A percentile compares a stretch with the other conserved stretches of the same genome.
These are phyloP conservation scores for Lineus longissimus DNA, from an alignment of 1,140 invertebrate species.

Conservation along the genomic window DNA sequence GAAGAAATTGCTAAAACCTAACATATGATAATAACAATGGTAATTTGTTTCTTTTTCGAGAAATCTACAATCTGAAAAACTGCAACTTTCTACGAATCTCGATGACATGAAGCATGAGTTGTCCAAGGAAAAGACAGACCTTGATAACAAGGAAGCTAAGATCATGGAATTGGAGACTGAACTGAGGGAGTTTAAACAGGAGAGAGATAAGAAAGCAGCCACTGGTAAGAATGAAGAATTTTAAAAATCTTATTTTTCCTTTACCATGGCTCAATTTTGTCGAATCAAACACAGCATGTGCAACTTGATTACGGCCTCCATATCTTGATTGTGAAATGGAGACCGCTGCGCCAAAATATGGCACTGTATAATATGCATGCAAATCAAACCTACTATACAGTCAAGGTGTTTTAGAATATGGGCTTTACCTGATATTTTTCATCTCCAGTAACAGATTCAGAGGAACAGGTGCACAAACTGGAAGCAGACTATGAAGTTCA, in stretches of 20 bases:
- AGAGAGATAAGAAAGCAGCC: slow-evolving; percentile 19
- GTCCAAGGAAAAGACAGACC: slow-evolving; percentile 19
- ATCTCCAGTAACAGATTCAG: slow-evolving; percentile 33
- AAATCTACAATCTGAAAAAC: background rate
- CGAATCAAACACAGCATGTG: no score
- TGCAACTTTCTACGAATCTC: slow-evolving; percentile 10
- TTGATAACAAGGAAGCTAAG: slow-evolving; percentile 26
- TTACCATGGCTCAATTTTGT: background rate
- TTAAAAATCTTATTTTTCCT: background rate
- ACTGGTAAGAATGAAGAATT: background rate
- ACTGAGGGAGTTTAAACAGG: slow-evolving; percentile 25
- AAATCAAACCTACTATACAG: no score
- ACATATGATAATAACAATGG: no score
- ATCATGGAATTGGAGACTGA: slow-evolving; percentile 24
- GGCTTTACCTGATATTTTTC: background rate
- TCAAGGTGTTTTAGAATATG: background rate
- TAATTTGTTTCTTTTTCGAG: background rate
- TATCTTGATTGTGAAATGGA: no score
- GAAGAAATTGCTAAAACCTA: no score
- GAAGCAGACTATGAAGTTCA: slow-evolving; percentile 35
- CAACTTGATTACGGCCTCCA: no score
- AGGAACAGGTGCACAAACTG: slow-evolving; percentile 33
- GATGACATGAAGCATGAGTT: slow-evolving; percentile 27
- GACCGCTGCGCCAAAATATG: no score
- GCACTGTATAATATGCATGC: no score